phyloP scores from a whole-genome alignment of 2,888 invertebrate species.

The Drosophila bunnanda region DNA sequence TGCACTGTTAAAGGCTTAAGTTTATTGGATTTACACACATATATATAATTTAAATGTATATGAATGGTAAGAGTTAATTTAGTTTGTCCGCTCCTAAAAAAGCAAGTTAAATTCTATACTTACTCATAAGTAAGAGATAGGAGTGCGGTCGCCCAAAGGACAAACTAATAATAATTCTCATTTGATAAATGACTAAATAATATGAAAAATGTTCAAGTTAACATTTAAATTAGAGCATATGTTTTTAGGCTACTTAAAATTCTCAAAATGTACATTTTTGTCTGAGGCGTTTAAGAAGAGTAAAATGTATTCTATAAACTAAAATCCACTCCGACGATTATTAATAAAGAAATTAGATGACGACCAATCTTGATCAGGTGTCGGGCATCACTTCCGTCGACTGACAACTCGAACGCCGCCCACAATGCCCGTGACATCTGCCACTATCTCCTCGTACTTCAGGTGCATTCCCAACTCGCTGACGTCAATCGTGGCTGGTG shows the following conservation, averaged over 20 bases:
- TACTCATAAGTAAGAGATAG: constrained; percentile 3
- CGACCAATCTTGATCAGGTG: not conserved
- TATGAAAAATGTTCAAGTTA: not conserved
- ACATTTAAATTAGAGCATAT: not conserved
- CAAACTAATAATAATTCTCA: not conserved
- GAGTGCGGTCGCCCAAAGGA: not conserved
- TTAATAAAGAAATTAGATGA: constrained; percentile 12
- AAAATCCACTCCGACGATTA: constrained; percentile 1
- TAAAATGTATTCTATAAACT: constrained; percentile 11
- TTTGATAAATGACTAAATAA: not conserved
- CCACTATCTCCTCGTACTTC: constrained; percentile 84
- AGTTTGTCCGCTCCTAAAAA: constrained; percentile 20
- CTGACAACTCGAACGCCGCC: constrained; percentile 43
- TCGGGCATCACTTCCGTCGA: constrained; percentile 34
- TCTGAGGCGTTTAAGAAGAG: not conserved
- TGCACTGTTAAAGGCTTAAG: constrained; percentile 33
- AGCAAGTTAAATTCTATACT: constrained; percentile 11
- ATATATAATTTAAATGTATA: constrained; percentile 17
- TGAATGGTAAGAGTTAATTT: constrained; percentile 29
- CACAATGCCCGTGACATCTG: constrained; percentile 83
- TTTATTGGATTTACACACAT: constrained; percentile 35
- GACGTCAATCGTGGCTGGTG: constrained; percentile 69
- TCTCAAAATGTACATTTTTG: not conserved
- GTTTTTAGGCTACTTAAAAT: not conserved
- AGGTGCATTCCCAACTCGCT: constrained; percentile 80